These are phyloP conservation scores for Typhlomys cinereus DNA, from an alignment of 2,113 vertebrate genomes.

Conservation along the genomic window DNA sequence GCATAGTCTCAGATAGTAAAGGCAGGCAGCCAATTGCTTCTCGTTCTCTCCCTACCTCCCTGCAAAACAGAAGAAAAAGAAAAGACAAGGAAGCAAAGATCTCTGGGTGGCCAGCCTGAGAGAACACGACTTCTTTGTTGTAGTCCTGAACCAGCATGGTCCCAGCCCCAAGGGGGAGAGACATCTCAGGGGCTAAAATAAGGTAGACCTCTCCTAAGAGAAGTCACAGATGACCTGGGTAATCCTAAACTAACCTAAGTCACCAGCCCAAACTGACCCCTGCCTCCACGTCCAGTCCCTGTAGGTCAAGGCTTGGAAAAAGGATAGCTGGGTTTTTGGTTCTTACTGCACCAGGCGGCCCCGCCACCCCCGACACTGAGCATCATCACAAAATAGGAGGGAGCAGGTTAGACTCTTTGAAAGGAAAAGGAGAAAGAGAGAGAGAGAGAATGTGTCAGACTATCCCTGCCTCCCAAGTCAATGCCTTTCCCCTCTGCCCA, in stretches of 20 bases:
- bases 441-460: too few relatives aligned
- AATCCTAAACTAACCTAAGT: not conserved
- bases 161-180: rapidly evolving
- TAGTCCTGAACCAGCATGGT: not conserved
- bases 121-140: not conserved
- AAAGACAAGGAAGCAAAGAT: not conserved
- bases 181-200: not conserved
- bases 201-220: not conserved
- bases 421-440: too few relatives aligned
- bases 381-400: not conserved
- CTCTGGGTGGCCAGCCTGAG: not conserved
- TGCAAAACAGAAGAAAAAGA: not conserved
- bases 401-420: not conserved
- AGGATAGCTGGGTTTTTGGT: not conserved
- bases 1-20: not conserved
- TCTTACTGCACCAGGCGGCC: not conserved
- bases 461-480: not conserved
- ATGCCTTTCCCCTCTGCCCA: not conserved
- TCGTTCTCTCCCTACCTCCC: not conserved
- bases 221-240: not conserved
- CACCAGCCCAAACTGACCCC: not conserved
- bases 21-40: not conserved
- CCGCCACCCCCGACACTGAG: not conserved
- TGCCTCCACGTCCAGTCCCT: not conserved
- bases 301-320: not conserved